Evolutionary conservation across 2,113 vertebrate genomes (phyloP).

Genomic region (Mandrillus leucophaeus): DNA sequence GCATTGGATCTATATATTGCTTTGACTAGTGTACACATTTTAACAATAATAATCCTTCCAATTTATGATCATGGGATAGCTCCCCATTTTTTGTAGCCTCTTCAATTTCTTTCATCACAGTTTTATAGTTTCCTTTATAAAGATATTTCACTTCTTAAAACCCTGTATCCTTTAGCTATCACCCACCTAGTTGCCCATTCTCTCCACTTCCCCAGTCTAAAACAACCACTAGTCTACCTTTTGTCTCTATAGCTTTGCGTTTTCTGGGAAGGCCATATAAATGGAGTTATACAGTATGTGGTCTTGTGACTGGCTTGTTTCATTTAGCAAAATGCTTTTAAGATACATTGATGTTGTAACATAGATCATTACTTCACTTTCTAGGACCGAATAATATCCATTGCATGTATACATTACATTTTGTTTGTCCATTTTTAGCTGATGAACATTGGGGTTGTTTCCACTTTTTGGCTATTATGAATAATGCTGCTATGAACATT

Average conservation of each 20-base stretch:
- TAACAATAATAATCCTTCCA: neutral
- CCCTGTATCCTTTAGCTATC: neutral
- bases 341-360: neutral
- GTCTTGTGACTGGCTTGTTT: neutral
- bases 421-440: neutral
- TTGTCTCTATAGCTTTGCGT: neutral
- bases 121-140: neutral
- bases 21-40: neutral
- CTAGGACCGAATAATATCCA: neutral
- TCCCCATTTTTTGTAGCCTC: neutral
- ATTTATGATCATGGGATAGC: neutral
- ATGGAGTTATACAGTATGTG: neutral
- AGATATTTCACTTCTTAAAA: neutral
- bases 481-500: neutral
- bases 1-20: too few species aligned
- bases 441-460: neutral
- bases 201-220: neutral
- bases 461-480: neutral
- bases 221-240: neutral
- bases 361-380: neutral
- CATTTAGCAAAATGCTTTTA: conserved; percentile 11
- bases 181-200: neutral
- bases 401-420: neutral
- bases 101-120: neutral
- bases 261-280: neutral